These are phyloP conservation scores for Halichondria panicea DNA, from an alignment of 37 sponge, comb jelly and placozoan species.

Conservation along the genomic window DNA sequence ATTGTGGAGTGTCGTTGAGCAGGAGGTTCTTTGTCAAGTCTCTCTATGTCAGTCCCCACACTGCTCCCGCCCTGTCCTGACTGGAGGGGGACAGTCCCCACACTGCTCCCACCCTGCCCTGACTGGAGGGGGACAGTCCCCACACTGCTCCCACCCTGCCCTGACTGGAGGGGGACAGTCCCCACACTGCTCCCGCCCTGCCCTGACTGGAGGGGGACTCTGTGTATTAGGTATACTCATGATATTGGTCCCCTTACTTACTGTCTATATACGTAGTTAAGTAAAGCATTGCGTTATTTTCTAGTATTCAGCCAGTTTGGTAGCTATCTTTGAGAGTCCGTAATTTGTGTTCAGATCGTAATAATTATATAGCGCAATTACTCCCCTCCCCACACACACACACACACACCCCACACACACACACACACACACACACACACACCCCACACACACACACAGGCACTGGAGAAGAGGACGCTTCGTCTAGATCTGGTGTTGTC, in stretches of 20 bases:
- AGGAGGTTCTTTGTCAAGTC: slow-evolving; percentile 12
- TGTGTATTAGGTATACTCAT: neutral
- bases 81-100: no score
- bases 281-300: no score
- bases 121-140: neutral
- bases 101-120: neutral
- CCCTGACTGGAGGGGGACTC: neutral
- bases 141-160: neutral
- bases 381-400: no score
- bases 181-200: neutral
- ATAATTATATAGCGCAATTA: no score
- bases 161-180: no score
- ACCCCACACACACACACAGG: slow-evolving; percentile 21
- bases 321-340: no score
- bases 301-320: neutral
- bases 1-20: slow-evolving; percentile 27
- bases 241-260: no score
- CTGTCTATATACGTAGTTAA: no score
- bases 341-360: no score
- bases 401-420: neutral
- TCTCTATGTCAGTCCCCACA: no score
- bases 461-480: slow-evolving; percentile 58
- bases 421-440: no score
- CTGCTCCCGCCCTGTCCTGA: neutral
- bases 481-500: slow-evolving; percentile 65